Percentiles rank a stretch among this genome's conserved stretches.
Evolutionary conservation across 2,797 vertebrate genomes (phyloP).

Genomic region (Ptychobarbus kaznakovi): DNA sequence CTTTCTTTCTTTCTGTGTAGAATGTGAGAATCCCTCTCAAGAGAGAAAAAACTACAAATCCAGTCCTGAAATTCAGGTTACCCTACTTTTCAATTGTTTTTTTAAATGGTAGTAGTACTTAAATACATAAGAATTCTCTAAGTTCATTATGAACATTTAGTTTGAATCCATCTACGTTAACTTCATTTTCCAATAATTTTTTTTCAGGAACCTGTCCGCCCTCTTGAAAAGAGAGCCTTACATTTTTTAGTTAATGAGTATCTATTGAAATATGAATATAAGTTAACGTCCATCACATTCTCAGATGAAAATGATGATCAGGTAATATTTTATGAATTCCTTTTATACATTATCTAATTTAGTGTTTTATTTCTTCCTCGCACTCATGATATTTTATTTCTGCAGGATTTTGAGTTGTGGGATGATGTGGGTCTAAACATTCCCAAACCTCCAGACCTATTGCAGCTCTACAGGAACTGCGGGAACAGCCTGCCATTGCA

Average conservation of each 20-base stretch:
- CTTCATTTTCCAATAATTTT: background rate
- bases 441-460: constrained; percentile 94
- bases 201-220: constrained; percentile 91
- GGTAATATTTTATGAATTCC: constrained; percentile 76
- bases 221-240: constrained; percentile 99
- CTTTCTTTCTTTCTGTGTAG: constrained; percentile 68
- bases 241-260: constrained; percentile 99
- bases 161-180: background rate
- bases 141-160: background rate
- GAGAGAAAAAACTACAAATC: constrained; percentile 99
- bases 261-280: constrained; percentile 98
- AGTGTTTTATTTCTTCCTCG: background rate
- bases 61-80: constrained; percentile 99
- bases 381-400: background rate
- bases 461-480: constrained; percentile 94
- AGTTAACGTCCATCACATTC: constrained; percentile 98
- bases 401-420: constrained; percentile 98
- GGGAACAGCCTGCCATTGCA: constrained; percentile 81
- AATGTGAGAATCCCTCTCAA: constrained; percentile 95
- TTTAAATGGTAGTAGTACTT: constrained; percentile 1
- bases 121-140: background rate
- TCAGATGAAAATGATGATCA: constrained; percentile 99
- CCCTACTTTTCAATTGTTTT: constrained; percentile 55
- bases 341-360: background rate
- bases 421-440: constrained; percentile 98